phyloP scores from a whole-genome alignment of 2,113 vertebrate genomes.

The Oxygymnocypris stewartii region DNA sequence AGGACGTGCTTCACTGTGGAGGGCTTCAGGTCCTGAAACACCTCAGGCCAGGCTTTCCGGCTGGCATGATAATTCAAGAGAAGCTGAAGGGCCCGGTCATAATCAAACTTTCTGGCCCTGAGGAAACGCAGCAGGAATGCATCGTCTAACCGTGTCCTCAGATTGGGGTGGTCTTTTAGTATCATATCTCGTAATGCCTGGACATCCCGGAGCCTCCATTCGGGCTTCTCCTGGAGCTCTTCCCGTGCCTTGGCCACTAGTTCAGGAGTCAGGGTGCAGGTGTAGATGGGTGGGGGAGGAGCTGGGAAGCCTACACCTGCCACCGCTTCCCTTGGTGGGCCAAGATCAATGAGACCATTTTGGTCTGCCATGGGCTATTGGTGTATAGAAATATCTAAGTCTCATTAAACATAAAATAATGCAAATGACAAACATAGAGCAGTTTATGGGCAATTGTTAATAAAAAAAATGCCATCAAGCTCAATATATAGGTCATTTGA shows the following conservation, averaged over 20 bases:
- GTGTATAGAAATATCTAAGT: not conserved
- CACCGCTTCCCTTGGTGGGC: conserved; percentile 74
- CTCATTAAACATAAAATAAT: not conserved
- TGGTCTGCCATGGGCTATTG: conserved; percentile 86
- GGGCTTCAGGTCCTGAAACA: conserved; percentile 89
- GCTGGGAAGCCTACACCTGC: conserved; percentile 71
- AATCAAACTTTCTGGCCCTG: conserved; percentile 96
- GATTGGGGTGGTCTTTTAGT: conserved; percentile 88
- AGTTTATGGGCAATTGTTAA: not conserved
- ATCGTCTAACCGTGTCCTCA: conserved; percentile 89
- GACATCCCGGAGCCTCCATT: conserved; percentile 93
- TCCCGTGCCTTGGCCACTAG: conserved; percentile 92
- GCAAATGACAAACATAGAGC: not conserved
- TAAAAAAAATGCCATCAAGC: not conserved
- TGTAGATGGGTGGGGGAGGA: conserved; percentile 78
- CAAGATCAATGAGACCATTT: conserved; percentile 80
- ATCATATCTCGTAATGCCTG: conserved; percentile 97
- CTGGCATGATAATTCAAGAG: conserved; percentile 93
- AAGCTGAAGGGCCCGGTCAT: conserved; percentile 92
- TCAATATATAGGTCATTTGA: not conserved
- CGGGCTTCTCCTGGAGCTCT: conserved; percentile 96
- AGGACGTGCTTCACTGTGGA: conserved; percentile 89
- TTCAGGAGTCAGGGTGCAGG: conserved; percentile 86
- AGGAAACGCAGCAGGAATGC: conserved; percentile 93
- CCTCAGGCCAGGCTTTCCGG: conserved; percentile 91